Evolutionary conservation across 1,140 invertebrate species (phyloP).

Genomic region (Drosophila pachea): DNA sequence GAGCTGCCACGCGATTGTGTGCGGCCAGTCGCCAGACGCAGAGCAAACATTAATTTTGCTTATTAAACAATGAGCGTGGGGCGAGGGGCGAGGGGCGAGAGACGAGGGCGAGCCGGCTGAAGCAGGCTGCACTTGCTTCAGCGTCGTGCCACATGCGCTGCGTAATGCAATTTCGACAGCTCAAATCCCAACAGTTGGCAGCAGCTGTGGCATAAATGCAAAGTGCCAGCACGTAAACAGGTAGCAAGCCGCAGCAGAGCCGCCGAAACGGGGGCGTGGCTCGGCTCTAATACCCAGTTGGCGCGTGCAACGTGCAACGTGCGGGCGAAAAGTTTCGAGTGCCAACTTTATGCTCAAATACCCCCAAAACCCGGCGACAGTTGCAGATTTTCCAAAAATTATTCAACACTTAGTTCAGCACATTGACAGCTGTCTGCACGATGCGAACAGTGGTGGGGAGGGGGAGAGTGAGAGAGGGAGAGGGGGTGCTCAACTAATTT

Average conservation of each 20-base stretch:
- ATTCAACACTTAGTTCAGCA: conserved; percentile 9
- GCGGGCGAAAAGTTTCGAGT: conserved; percentile 11
- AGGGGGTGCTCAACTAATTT: background rate
- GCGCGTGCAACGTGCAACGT: background rate
- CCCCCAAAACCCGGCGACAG: conserved; percentile 15
- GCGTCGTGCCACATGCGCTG: conserved; percentile 51
- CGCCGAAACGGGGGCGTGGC: background rate
- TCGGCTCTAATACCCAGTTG: conserved; percentile 22
- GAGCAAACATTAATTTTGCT: conserved; percentile 41
- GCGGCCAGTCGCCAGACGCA: conserved; percentile 11
- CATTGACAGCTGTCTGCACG: conserved; percentile 4
- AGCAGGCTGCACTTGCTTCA: conserved; percentile 3
- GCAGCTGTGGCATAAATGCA: conserved; percentile 38
- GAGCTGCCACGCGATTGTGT: background rate
- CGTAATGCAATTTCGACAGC: conserved; percentile 56
- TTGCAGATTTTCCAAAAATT: conserved; percentile 28
- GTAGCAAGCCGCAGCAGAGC: conserved; percentile 16
- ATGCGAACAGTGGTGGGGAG: too few species aligned
- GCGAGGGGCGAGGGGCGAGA: background rate
- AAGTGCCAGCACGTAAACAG: conserved; percentile 65
- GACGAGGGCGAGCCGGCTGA: background rate
- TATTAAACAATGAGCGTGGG: conserved; percentile 37
- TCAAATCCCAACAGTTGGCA: conserved; percentile 46
- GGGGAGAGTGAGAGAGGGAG: background rate
- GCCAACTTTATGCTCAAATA: conserved; percentile 27